Conservation (phyloP, 2,113 vertebrate species). For the Rhineura floridana region DNA sequence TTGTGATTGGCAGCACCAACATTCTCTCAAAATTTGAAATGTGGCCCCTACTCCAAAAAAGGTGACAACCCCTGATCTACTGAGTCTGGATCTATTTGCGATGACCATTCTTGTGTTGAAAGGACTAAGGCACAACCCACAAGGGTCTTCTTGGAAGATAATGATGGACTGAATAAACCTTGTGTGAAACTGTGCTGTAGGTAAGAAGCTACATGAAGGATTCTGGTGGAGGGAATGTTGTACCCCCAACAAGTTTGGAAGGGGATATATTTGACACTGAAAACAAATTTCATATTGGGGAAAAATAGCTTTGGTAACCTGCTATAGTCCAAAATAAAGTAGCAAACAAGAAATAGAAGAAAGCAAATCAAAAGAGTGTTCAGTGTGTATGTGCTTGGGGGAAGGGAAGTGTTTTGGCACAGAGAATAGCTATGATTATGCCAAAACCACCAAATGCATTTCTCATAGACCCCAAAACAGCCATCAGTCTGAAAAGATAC, state of each 20-base stretch:
- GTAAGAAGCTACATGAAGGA: background rate
- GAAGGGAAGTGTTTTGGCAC: background rate
- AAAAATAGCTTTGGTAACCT: background rate
- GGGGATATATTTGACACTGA: background rate
- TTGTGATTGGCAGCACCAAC: too few relatives aligned
- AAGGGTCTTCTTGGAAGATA: background rate
- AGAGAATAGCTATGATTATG: background rate
- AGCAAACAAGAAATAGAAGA: background rate
- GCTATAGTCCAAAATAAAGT: background rate
- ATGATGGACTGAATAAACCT: background rate
- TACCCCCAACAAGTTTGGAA: background rate
- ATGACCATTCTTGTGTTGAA: background rate
- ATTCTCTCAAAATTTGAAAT: too few relatives aligned
- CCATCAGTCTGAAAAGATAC: conserved; percentile 8
- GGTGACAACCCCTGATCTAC: background rate
- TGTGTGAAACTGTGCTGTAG: background rate
- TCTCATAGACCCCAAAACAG: conserved; percentile 11
- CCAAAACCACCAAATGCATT: conserved; percentile 22
- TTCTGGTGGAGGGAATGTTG: background rate
- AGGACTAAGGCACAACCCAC: background rate
- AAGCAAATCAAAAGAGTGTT: background rate
- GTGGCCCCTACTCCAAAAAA: too few relatives aligned
- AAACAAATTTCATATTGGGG: background rate
- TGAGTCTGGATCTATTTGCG: background rate
- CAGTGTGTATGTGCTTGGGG: background rate